Percentiles rank a stretch among this genome's conserved stretches.
These are phyloP conservation scores for Sesamia nonagrioides DNA, from an alignment of 1,140 invertebrate species.

Conservation along the genomic window DNA sequence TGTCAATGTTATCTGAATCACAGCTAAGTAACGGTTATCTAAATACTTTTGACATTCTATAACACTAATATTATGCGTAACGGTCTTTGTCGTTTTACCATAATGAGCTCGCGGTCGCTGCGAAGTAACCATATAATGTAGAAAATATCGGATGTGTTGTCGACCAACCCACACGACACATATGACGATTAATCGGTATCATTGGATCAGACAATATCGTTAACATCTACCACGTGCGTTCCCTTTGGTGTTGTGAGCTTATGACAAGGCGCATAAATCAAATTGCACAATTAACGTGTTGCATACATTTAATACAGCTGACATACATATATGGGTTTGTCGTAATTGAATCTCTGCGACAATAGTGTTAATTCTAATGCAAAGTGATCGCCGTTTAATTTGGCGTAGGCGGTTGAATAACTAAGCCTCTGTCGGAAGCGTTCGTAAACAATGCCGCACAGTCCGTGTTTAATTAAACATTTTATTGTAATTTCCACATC, in stretches of 20 bases:
- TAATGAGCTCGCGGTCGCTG: constrained; percentile 43
- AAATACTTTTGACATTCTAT: constrained; percentile 50
- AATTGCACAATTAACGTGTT: constrained; percentile 63
- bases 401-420: constrained; percentile 69
- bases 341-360: constrained; percentile 47
- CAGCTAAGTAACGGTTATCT: constrained; percentile 56
- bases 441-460: constrained; percentile 50
- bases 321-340: constrained; percentile 52
- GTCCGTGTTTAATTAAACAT: constrained; percentile 46
- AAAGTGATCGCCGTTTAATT: constrained; percentile 73
- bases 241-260: constrained; percentile 45
- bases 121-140: constrained; percentile 49
- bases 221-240: constrained; percentile 49
- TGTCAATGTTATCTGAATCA: constrained; percentile 55
- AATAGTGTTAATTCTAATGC: constrained; percentile 64
- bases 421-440: constrained; percentile 71
- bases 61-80: constrained; percentile 62
- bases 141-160: constrained; percentile 45
- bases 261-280: constrained; percentile 65
- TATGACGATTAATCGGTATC: constrained; percentile 54
- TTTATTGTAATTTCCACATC: constrained; percentile 41
- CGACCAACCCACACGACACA: constrained; percentile 58
- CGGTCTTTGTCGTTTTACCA: constrained; percentile 59
- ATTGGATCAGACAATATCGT: constrained; percentile 44
- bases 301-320: constrained; percentile 50